These are phyloP conservation scores for Prionailurus bengalensis DNA, from an alignment of 2,113 vertebrate species.

Conservation along the genomic window DNA sequence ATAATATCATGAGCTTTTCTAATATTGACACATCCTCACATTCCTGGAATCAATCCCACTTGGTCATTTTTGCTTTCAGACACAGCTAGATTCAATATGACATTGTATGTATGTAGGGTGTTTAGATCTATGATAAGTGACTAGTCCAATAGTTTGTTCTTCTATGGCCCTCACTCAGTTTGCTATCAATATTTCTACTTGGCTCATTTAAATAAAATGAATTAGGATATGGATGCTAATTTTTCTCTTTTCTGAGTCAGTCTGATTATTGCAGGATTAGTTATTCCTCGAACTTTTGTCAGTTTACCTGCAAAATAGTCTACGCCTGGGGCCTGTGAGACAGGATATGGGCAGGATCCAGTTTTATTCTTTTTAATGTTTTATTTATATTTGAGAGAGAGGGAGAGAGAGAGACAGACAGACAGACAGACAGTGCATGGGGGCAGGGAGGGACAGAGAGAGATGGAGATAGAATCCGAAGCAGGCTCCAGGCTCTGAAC, in stretches of 20 bases:
- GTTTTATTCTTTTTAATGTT: too few species aligned
- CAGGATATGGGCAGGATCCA: background rate
- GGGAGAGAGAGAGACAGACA: too few species aligned
- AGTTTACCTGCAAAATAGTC: background rate
- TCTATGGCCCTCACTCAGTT: background rate
- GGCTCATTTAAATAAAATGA: background rate
- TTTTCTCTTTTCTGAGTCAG: background rate
- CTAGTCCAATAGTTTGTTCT: background rate
- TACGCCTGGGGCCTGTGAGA: background rate
- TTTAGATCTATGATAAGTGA: background rate
- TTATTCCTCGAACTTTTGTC: background rate
- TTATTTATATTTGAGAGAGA: too few species aligned
- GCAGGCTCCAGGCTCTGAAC: too few species aligned
- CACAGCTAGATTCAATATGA: background rate
- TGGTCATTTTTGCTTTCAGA: slow-evolving; percentile 35
- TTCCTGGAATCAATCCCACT: background rate
- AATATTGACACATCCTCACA: background rate
- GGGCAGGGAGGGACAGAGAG: too few species aligned
- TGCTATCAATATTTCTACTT: background rate
- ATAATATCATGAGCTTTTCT: background rate
- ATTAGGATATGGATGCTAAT: background rate
- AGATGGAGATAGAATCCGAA: too few species aligned
- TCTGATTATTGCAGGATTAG: background rate
- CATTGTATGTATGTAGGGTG: background rate
- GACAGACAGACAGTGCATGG: too few species aligned